Base-by-base conservation (phyloP, 2,888 invertebrate genomes). In the Agrochola macilenta region DNA sequence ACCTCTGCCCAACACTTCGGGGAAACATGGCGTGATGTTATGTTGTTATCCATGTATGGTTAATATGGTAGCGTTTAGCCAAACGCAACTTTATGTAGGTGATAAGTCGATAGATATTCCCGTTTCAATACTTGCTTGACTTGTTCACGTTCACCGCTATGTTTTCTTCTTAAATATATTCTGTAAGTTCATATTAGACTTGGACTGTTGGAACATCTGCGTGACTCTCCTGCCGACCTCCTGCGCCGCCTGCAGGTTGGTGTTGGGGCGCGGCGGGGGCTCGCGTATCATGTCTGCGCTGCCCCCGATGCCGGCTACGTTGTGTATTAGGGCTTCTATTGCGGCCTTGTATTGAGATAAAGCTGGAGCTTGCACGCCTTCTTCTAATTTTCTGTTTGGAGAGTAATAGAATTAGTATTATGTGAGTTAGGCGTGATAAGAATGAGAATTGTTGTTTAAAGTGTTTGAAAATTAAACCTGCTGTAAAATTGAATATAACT, bases 111-210 rank as follows among this genome's bases (percentile, higher is more conserved):
- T 39, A 73, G 7, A 12, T 73, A 73, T 35, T 65, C 14, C 35
- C 20, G 20, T 17, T 20, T 30, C 9, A 14, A 2, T 49, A 17
- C 8, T 70, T 26, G 46, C 39, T 46, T 9, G 23, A 58, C 9
- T 46, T 17, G 14, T 61, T 73, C 26, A 52, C n/a, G 14, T 61
- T 73, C 26, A 52, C 26, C 57, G 82, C 84, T 96, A 97, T 43
- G 96, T 94, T 89, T 97, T 97, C 92, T 97, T 97, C 84, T 97
- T 97, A 80, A 97, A 97, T 89, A 97, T 96, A 80, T 94, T 97
- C 78, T 93, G 97, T 63, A 97, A 82, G 82, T 96, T 96, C 90
- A 96, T 97, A 71, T 96, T 96, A 1, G 92, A 93, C 80, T 97
- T 97, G 65, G 96, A 95, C 35, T 96, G 95, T 66, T 97, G 95